phyloP scores from a whole-genome alignment of 2,888 invertebrate species.

The Hoplodrina blanda region DNA sequence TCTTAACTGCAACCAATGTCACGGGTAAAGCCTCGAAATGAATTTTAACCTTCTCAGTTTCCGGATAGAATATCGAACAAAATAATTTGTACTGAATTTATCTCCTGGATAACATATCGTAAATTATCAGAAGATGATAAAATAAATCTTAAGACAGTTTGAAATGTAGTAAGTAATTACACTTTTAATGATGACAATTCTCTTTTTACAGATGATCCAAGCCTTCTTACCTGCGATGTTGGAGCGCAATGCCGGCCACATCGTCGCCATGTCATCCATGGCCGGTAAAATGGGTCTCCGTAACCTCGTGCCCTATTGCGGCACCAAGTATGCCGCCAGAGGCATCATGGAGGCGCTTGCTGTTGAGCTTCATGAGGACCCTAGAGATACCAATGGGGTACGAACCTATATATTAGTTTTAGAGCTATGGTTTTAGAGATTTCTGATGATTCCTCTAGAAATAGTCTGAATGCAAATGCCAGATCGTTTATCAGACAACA shows the following conservation, averaged over 20 bases:
- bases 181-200: background rate
- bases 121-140: no score
- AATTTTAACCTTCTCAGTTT: background rate
- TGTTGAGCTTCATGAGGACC: constrained; percentile 93
- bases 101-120: no score
- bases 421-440: no score
- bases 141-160: no score
- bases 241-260: constrained; percentile 93
- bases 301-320: constrained; percentile 95
- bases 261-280: constrained; percentile 94
- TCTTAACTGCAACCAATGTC: background rate
- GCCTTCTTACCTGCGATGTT: constrained; percentile 94
- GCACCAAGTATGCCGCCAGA: constrained; percentile 95
- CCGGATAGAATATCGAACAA: background rate
- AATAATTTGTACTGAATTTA: no score
- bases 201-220: constrained; percentile 91
- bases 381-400: constrained; percentile 79
- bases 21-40: background rate
- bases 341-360: constrained; percentile 95
- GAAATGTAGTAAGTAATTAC: background rate
- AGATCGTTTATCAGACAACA: no score
- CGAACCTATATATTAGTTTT: constrained; percentile 6
- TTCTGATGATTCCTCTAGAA: no score
- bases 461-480: no score
- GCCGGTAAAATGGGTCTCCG: constrained; percentile 93